A percentile compares a stretch with the other conserved stretches of the same genome.
Conservation (phyloP, 2,888 invertebrate species). For the Hirtodrosophila trivittata region DNA sequence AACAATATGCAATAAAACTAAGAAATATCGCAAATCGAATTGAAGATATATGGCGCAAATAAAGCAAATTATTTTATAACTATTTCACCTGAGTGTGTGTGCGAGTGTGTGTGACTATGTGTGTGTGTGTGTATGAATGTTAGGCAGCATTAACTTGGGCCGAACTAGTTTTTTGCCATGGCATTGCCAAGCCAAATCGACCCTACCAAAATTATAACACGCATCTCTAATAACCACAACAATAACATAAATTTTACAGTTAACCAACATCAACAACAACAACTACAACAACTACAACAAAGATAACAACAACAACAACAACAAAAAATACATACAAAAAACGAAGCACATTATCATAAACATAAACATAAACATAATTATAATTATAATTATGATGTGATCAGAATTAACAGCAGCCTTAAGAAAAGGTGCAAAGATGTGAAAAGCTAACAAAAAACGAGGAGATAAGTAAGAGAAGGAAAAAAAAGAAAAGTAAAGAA, state of each 20-base stretch:
- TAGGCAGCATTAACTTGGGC: constrained; percentile 6
- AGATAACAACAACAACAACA: constrained; percentile 9
- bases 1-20: constrained; percentile 1
- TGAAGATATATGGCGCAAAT: no score
- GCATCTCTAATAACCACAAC: not conserved
- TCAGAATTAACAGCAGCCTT: constrained; percentile 31
- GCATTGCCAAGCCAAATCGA: not conserved
- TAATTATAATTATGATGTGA: constrained; percentile 33
- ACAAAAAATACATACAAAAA: not conserved
- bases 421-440: constrained; percentile 27
- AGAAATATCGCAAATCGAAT: constrained; percentile 3
- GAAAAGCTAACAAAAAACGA: constrained; percentile 14
- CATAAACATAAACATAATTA: constrained; percentile 22
- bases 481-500: constrained; percentile 13
- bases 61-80: no score
- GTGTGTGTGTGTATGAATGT: constrained; percentile 19
- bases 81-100: not conserved
- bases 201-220: constrained; percentile 5
- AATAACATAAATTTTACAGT: constrained; percentile 27
- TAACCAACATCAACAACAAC: constrained; percentile 19
- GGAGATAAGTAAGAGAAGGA: not conserved
- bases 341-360: constrained; percentile 20
- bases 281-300: constrained; percentile 17
- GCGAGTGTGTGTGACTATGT: not conserved
- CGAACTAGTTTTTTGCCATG: constrained; percentile 13